Percentiles rank a stretch among this genome's conserved stretches.
These are phyloP conservation scores for Carposina sasakii DNA, from an alignment of 1,140 invertebrate genomes.

Conservation along the genomic window DNA sequence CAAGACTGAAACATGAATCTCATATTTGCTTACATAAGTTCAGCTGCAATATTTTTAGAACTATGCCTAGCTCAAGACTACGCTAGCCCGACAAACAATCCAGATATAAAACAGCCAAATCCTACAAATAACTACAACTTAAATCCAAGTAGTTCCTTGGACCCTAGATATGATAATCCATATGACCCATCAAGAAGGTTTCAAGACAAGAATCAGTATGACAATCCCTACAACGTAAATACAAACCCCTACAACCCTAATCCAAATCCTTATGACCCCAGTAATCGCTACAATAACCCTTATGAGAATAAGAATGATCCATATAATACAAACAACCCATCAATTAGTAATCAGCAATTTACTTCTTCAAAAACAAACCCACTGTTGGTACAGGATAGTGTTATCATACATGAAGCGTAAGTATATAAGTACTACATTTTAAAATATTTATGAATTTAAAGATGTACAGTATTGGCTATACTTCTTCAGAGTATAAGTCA, in stretches of 20 bases:
- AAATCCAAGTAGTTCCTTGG: slow-evolving; percentile 32
- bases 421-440: slow-evolving; percentile 32
- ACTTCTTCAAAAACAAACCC: slow-evolving; percentile 41
- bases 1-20: slow-evolving; percentile 64
- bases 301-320: slow-evolving; percentile 36
- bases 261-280: slow-evolving; percentile 7
- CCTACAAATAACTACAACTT: slow-evolving; percentile 53
- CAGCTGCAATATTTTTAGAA: slow-evolving; percentile 30
- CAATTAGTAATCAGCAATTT: too few relatives aligned
- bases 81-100: slow-evolving; percentile 44
- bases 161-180: slow-evolving; percentile 52
- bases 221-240: slow-evolving; percentile 35
- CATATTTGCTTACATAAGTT: slow-evolving; percentile 35
- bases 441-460: too few relatives aligned
- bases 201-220: slow-evolving; percentile 34
- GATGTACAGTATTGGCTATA: too few relatives aligned
- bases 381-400: slow-evolving; percentile 59
- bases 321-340: slow-evolving; percentile 44
- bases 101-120: slow-evolving; percentile 33
- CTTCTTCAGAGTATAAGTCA: too few relatives aligned
- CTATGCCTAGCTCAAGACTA: slow-evolving; percentile 49
- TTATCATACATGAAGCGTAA: slow-evolving; percentile 77
- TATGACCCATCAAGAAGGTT: slow-evolving; percentile 47
- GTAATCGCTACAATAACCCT: slow-evolving; percentile 18
- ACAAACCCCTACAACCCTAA: slow-evolving; percentile 38